These are phyloP conservation scores for Empidonax alnorum DNA, from an alignment of 2,113 vertebrate species.

Conservation along the genomic window DNA sequence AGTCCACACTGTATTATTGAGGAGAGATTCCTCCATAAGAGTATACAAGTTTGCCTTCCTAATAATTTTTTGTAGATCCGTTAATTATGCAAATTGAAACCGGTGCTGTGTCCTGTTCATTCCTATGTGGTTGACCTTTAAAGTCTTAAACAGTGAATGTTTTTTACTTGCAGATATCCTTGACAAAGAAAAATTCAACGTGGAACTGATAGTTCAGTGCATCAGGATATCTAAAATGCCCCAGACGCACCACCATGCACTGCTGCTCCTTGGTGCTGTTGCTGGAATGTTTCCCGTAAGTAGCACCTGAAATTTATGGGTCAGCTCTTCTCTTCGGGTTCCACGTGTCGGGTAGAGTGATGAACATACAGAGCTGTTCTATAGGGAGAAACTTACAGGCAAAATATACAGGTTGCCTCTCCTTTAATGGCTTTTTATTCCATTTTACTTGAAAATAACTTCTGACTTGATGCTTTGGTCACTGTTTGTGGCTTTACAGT, in stretches of 20 bases:
- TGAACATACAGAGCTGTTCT: neutral
- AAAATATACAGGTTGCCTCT: neutral
- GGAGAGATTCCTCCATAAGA: neutral
- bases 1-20: neutral
- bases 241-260: conserved; percentile 95
- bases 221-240: conserved; percentile 89
- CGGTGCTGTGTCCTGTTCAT: neutral
- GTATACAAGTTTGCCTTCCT: neutral
- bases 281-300: conserved; percentile 94
- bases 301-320: neutral
- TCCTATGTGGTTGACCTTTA: neutral
- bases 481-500: neutral
- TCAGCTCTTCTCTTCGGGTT: neutral
- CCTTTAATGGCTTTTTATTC: neutral
- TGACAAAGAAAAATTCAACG: conserved; percentile 93
- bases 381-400: neutral
- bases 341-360: neutral
- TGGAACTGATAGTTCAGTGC: conserved; percentile 95
- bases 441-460: neutral
- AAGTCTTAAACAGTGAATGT: neutral
- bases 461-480: neutral
- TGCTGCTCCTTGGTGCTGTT: conserved; percentile 87
- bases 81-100: neutral
- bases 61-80: neutral
- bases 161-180: conserved; percentile 77